A percentile compares a stretch with the other conserved stretches of the same genome.
phyloP scores from a whole-genome alignment of 2,797 vertebrate species.

The Petrocephalus sullivani region DNA sequence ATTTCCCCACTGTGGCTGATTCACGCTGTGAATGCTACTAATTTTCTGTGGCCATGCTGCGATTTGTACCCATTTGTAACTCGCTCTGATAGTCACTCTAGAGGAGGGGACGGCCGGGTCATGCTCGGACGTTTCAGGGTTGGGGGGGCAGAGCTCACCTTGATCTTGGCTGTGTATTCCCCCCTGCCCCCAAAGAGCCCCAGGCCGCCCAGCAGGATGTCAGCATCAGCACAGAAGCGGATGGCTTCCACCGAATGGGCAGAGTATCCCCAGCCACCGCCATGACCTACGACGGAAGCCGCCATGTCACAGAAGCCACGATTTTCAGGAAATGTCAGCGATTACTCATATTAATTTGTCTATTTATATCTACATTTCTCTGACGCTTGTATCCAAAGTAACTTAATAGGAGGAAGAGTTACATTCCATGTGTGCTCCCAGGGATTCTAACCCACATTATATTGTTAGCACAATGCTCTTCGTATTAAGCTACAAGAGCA shows the following conservation, averaged over 20 bases:
- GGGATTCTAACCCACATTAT: background rate
- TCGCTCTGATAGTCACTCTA: background rate
- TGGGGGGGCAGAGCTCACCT: slow-evolving; percentile 61
- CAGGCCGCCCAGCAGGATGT: slow-evolving; percentile 91
- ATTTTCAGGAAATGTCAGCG: too few relatives aligned
- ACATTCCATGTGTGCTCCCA: background rate
- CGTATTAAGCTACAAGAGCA: too few relatives aligned
- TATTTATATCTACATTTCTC: background rate
- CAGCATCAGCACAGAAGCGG: slow-evolving; percentile 92
- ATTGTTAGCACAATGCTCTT: background rate
- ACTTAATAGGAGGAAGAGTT: background rate
- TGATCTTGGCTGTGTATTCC: slow-evolving; percentile 98
- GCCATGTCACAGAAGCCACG: too few relatives aligned
- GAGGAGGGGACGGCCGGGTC: background rate
- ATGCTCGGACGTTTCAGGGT: background rate
- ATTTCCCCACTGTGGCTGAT: background rate
- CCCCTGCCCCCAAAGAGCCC: slow-evolving; percentile 95
- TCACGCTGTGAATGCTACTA: background rate
- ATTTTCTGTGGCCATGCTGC: background rate
- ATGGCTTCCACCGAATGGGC: slow-evolving; percentile 99
- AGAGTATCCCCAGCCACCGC: slow-evolving; percentile 97
- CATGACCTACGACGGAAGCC: slow-evolving; percentile 66
- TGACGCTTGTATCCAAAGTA: background rate
- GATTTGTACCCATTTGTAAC: background rate
- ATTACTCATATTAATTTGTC: background rate